Conservation (phyloP, 2,113 vertebrate genomes). For the Mus pahari region DNA sequence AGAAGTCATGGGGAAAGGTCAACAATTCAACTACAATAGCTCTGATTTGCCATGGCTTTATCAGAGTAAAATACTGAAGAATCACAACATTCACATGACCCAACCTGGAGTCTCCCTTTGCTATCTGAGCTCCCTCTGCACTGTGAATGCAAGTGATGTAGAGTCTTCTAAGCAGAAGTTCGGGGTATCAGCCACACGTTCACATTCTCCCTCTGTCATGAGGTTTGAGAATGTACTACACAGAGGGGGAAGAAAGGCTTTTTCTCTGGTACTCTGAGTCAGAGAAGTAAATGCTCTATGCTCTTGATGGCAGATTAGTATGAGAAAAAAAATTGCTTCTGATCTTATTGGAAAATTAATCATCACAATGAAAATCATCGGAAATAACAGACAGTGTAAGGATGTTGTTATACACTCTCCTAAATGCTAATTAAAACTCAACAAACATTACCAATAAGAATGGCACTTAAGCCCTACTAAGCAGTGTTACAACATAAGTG, state of each 20-base stretch:
- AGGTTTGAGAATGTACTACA: not conserved
- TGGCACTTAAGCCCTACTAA: not conserved
- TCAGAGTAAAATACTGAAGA: not conserved
- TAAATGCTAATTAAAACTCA: not conserved
- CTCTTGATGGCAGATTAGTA: not conserved
- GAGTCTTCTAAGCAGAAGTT: not conserved
- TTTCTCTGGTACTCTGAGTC: not conserved
- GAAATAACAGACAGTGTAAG: not conserved
- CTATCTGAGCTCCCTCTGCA: not conserved
- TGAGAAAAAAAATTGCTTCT: not conserved
- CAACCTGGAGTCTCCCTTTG: not conserved
- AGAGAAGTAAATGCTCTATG: not conserved
- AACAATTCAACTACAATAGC: not conserved
- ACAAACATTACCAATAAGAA: not conserved
- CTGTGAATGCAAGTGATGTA: not conserved
- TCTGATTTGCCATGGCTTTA: not conserved
- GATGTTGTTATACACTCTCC: not conserved
- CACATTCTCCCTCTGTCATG: not conserved
- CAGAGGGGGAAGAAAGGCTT: not conserved
- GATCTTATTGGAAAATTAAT: not conserved
- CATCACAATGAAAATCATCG: not conserved
- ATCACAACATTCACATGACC: not conserved
- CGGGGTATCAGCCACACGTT: not conserved
- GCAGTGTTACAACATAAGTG: not conserved
- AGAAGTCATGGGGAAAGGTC: not conserved